Base-by-base conservation (phyloP, 2,113 vertebrate species). In the Halichoerus grypus region DNA sequence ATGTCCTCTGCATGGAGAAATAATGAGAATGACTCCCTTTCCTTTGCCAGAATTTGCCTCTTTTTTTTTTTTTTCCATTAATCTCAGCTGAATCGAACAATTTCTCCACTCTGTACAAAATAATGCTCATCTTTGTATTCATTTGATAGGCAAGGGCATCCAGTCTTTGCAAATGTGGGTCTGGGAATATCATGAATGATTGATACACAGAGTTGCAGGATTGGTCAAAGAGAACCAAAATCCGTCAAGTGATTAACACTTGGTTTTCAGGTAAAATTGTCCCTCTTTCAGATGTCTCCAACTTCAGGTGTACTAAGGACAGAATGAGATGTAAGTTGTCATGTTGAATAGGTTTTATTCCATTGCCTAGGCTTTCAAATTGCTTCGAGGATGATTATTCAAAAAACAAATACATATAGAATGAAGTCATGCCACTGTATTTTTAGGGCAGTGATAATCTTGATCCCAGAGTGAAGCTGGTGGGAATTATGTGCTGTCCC, bases 121-220 rank as follows among this genome's bases (percentile, higher is more conserved):
- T 94, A 98, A 96, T 96, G 77, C 79, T 94, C 24, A 9, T 96
- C 91, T 98, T 98, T 94, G 53, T 95, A 95, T 81, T 96, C 6
- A 86, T 84, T 98, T 96, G 96, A 74, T 97, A 93, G 74, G 93
- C 95, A 65, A 98, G 72, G 42, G 42, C 67, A 92, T 98, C 90
- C 90, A 98, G 59, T 97, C 95, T 97, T 95, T 97, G 53, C 82
- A 92, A 1, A 2, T 96, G 77, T 28, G 88, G 33, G 86, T 96
- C 49, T 97, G 76, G 96, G 94, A 97, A 95, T 96, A 88, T 96
- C 55, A 97, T 94, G 79, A 95, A 92, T 97, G 57, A 97, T 97
- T 98, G 98, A 88, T 61, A 63, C 53, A 31, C 33, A 59, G 31
- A 95, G 1, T 93, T 95, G 5, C 5, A 95, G 51, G 16, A 95